Percentiles rank a stretch among this genome's conserved stretches.
Conservation (phyloP, 2,113 vertebrate species). For the Diphyllodes magnificus region DNA sequence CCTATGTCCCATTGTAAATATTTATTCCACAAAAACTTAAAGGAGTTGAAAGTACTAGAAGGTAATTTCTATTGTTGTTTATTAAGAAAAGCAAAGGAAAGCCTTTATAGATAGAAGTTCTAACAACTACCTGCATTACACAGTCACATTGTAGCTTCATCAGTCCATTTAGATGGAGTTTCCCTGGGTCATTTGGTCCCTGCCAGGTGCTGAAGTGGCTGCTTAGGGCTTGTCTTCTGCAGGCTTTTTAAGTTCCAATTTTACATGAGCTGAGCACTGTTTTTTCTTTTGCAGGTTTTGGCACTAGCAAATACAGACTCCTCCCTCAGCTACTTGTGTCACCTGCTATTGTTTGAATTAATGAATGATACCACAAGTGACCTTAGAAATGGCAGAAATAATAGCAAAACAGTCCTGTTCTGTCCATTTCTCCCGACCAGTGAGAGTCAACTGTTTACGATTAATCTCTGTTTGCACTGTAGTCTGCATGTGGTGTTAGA, state of each 20-base stretch:
- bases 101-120: background rate
- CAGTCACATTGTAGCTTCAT: background rate
- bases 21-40: background rate
- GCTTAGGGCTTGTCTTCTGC: background rate
- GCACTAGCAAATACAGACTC: background rate
- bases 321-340: background rate
- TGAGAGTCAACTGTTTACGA: background rate
- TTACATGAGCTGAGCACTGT: background rate
- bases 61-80: background rate
- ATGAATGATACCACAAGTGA: background rate
- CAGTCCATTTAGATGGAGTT: background rate
- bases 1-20: background rate
- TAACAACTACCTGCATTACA: background rate
- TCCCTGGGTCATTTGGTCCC: background rate
- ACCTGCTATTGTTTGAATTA: background rate
- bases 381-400: background rate
- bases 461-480: background rate
- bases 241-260: background rate
- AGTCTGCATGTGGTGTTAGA: background rate
- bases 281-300: background rate
- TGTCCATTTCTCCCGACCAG: background rate
- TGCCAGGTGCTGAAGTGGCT: background rate
- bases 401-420: background rate
- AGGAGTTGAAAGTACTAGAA: background rate
- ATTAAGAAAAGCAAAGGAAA: background rate